Percentiles rank a stretch among this genome's conserved stretches.
Evolutionary conservation across 2,797 vertebrate species (phyloP).

Genomic region (Poecilia wingei): DNA sequence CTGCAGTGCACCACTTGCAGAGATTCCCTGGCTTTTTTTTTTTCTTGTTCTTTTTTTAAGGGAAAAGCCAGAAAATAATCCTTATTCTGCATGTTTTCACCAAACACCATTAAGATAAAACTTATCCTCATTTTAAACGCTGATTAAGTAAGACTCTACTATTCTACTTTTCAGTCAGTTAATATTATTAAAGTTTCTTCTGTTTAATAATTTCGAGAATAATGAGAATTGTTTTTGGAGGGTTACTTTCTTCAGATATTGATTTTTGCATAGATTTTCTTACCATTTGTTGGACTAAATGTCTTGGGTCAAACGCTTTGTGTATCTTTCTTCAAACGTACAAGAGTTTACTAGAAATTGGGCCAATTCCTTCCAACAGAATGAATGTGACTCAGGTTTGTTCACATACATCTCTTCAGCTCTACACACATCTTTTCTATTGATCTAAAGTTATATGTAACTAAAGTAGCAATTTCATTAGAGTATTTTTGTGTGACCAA

Average conservation of each 20-base stretch:
- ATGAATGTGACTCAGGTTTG: background rate
- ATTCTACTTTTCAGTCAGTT: background rate
- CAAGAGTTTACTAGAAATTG: background rate
- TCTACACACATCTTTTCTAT: background rate
- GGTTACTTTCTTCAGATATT: background rate
- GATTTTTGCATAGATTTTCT: background rate
- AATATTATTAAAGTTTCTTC: background rate
- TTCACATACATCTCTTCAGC: background rate
- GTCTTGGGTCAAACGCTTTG: background rate
- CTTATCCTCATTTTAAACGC: background rate
- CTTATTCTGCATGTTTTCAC: background rate
- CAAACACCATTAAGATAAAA: background rate
- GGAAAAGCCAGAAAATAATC: constrained; percentile 20
- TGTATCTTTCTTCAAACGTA: background rate
- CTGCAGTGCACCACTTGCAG: constrained; percentile 60
- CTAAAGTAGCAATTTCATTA: too few relatives aligned
- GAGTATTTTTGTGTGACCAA: too few relatives aligned
- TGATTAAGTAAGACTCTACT: background rate
- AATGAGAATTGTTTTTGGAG: background rate
- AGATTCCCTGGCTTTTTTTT: constrained; percentile 5
- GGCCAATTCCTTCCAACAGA: background rate
- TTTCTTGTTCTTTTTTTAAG: constrained; percentile 11
- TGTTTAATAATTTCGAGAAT: background rate
- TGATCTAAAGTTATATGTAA: background rate
- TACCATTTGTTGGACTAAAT: background rate